Percentiles rank a stretch among this genome's conserved stretches.
Conservation (phyloP, 2,888 invertebrate species). For the Spialia ferax region DNA sequence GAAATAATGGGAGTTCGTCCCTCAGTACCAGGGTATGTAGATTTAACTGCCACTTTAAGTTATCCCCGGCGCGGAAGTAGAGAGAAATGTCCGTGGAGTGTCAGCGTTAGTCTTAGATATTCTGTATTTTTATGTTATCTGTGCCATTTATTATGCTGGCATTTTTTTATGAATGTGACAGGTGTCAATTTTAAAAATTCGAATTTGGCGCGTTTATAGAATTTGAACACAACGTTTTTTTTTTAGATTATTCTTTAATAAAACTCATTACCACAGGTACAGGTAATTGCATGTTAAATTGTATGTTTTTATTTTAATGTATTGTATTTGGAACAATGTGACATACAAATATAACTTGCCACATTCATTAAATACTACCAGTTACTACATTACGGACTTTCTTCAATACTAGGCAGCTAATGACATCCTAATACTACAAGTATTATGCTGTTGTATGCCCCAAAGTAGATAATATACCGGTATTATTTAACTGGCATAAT, state of each 20-base stretch:
- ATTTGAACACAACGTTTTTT: too few species aligned
- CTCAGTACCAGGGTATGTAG: conserved; percentile 83
- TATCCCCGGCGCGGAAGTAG: conserved; percentile 33
- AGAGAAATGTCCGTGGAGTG: conserved; percentile 9
- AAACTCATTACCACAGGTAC: too few species aligned
- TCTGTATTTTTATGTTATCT: conserved; percentile 39
- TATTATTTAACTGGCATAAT: conserved; percentile 9
- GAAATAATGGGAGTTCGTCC: conserved; percentile 74
- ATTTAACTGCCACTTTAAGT: conserved; percentile 62
- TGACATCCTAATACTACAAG: conserved; percentile 14
- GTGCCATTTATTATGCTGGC: conserved; percentile 42
- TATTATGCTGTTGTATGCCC: conserved; percentile 5
- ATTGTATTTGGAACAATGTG: background rate
- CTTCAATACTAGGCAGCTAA: conserved; percentile 16
- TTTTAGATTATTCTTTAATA: too few species aligned
- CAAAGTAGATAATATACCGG: background rate
- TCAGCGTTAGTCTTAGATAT: conserved; percentile 20
- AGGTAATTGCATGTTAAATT: too few species aligned
- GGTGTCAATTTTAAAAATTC: background rate
- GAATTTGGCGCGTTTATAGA: background rate
- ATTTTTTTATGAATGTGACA: conserved; percentile 4
- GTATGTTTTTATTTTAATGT: too few species aligned
- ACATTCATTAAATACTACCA: conserved; percentile 2
- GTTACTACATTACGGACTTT: conserved; percentile 10
- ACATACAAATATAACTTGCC: background rate